These are phyloP conservation scores for Dicyrtomina minuta DNA, from an alignment of 2,888 invertebrate genomes.

Conservation along the genomic window DNA sequence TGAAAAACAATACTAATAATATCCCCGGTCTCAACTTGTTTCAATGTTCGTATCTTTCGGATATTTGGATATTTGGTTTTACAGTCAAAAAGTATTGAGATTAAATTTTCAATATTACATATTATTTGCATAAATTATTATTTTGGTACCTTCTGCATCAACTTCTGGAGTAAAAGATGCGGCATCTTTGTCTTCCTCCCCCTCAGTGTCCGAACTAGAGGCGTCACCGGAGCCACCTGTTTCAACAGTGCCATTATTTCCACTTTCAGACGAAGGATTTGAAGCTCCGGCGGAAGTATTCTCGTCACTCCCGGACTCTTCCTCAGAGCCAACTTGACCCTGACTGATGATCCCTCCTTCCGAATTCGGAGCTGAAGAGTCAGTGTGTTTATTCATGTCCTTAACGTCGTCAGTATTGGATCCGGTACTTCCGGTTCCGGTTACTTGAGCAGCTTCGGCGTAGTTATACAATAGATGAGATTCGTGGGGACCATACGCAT, in stretches of 20 bases:
- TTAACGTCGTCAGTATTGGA: neutral
- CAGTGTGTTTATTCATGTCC: neutral
- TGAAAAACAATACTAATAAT: too few relatives aligned
- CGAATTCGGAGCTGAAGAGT: neutral
- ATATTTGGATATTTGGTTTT: too few relatives aligned
- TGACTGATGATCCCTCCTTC: slow-evolving; percentile 20
- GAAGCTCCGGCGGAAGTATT: too few relatives aligned
- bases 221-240: neutral
- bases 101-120: too few relatives aligned
- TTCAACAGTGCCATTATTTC: too few relatives aligned
- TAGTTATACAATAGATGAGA: neutral
- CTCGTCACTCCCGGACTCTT: neutral
- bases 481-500: neutral
- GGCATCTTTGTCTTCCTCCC: neutral
- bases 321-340: slow-evolving; percentile 15
- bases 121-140: too few relatives aligned
- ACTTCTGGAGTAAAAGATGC: too few relatives aligned
- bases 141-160: too few relatives aligned
- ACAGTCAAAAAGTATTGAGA: too few relatives aligned
- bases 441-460: neutral
- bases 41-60: too few relatives aligned
- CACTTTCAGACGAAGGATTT: too few relatives aligned
- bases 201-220: neutral
- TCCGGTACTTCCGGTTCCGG: neutral
- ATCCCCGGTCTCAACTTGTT: too few relatives aligned